Conservation (phyloP, 2,888 invertebrate species). For the Buathra laborator region DNA sequence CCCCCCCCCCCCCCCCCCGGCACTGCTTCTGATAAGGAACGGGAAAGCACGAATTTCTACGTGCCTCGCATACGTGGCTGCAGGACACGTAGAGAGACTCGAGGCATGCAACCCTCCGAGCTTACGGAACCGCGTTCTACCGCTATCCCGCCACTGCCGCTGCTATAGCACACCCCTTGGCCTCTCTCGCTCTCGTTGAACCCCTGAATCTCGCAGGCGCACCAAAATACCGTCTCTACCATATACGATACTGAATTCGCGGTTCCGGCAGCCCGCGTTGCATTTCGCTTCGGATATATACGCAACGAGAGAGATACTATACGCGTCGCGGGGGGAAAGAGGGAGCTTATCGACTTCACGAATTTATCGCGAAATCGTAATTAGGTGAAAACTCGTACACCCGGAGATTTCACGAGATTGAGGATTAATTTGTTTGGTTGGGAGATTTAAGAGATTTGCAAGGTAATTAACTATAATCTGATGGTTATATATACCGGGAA, state of each 20-base stretch:
- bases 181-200: background rate
- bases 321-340: background rate
- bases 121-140: slow-evolving; percentile 11
- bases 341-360: slow-evolving; percentile 60
- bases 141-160: background rate
- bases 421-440: background rate
- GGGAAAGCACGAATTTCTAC: slow-evolving; percentile 80
- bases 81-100: slow-evolving; percentile 60
- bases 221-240: background rate
- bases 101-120: slow-evolving; percentile 54
- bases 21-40: slow-evolving; percentile 74
- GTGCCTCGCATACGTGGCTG: slow-evolving; percentile 78
- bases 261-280: slow-evolving; percentile 37
- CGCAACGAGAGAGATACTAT: slow-evolving; percentile 11
- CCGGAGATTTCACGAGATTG: slow-evolving; percentile 20
- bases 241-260: slow-evolving; percentile 53
- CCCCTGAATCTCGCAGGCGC: slow-evolving; percentile 17
- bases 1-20: slow-evolving; percentile 16
- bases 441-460: background rate
- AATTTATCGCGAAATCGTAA: slow-evolving; percentile 67
- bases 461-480: background rate
- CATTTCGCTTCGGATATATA: slow-evolving; percentile 20
- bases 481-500: background rate
- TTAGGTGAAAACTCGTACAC: slow-evolving; percentile 56
- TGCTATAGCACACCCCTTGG: too few relatives aligned